Conservation (phyloP, 2,888 invertebrate species). For the Latheticus oryzae region DNA sequence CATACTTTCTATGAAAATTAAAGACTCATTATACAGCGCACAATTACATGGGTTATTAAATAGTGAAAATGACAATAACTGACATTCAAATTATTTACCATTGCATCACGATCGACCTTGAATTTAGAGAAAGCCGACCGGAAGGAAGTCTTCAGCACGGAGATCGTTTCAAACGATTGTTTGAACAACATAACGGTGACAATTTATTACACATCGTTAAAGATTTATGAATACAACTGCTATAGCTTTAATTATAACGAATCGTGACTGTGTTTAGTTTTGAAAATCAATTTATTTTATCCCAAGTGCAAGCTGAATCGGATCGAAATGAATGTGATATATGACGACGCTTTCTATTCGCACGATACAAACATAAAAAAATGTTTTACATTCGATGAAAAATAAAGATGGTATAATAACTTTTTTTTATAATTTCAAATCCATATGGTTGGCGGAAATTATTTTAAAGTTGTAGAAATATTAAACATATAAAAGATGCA, state of each 20-base stretch:
- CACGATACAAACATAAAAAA: slow-evolving; percentile 9
- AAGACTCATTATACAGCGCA: slow-evolving; percentile 21
- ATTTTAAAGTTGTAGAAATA: too few species aligned
- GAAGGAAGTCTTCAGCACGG: slow-evolving; percentile 18
- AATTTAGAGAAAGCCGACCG: slow-evolving; percentile 23
- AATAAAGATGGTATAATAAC: neutral
- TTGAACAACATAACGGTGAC: slow-evolving; percentile 12
- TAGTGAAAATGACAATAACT: slow-evolving; percentile 25
- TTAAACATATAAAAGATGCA: too few species aligned
- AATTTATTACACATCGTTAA: slow-evolving; percentile 4
- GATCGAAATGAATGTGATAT: slow-evolving; percentile 4
- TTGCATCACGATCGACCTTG: slow-evolving; percentile 26
- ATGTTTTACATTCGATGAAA: slow-evolving; percentile 2
- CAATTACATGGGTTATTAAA: slow-evolving; percentile 22
- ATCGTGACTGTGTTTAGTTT: slow-evolving; percentile 16
- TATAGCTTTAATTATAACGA: slow-evolving; percentile 12
- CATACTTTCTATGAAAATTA: slow-evolving; percentile 21
- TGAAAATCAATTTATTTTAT: slow-evolving; percentile 8
- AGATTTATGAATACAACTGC: slow-evolving; percentile 9
- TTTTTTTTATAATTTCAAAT: neutral
- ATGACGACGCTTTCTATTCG: slow-evolving; percentile 24
- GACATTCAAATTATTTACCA: slow-evolving; percentile 16
- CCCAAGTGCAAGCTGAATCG: slow-evolving; percentile 7
- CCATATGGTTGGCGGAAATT: too few species aligned
- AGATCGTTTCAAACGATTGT: neutral